Conservation (phyloP, 2,797 vertebrate species). For the Brotula barbata region DNA sequence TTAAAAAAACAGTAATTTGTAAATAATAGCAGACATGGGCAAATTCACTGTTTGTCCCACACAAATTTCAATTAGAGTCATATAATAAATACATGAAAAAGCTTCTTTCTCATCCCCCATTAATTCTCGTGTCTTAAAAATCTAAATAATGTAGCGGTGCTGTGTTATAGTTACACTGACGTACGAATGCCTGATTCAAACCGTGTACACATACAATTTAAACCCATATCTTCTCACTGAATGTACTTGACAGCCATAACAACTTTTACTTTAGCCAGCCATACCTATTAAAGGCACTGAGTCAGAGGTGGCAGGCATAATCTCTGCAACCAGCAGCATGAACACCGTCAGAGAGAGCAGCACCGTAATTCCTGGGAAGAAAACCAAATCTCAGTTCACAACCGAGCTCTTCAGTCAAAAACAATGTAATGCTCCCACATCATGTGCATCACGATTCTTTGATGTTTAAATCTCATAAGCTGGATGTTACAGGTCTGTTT, state of each 20-base stretch:
- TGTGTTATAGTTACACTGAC: conserved; percentile 22
- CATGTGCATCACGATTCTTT: not conserved
- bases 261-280: conserved; percentile 33
- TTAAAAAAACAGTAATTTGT: not conserved
- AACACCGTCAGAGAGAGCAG: conserved; percentile 93
- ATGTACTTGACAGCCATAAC: conserved; percentile 21
- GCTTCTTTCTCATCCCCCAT: too few relatives aligned
- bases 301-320: conserved; percentile 95
- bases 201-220: conserved; percentile 13
- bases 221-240: conserved; percentile 9
- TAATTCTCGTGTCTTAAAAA: conserved; percentile 2
- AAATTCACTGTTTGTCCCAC: too few relatives aligned
- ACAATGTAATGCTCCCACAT: conserved; percentile 4
- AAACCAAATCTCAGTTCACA: conserved; percentile 27
- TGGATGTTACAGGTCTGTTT: not conserved
- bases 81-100: too few relatives aligned
- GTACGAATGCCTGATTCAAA: conserved; percentile 22
- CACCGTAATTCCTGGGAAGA: conserved; percentile 89
- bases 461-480: conserved; percentile 15
- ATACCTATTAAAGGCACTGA: conserved; percentile 96
- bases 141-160: not conserved
- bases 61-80: too few relatives aligned
- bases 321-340: conserved; percentile 94
- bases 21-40: not conserved
- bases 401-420: not conserved